phyloP scores from a whole-genome alignment of 1,140 invertebrate species.

The Condylostylus longicornis region DNA sequence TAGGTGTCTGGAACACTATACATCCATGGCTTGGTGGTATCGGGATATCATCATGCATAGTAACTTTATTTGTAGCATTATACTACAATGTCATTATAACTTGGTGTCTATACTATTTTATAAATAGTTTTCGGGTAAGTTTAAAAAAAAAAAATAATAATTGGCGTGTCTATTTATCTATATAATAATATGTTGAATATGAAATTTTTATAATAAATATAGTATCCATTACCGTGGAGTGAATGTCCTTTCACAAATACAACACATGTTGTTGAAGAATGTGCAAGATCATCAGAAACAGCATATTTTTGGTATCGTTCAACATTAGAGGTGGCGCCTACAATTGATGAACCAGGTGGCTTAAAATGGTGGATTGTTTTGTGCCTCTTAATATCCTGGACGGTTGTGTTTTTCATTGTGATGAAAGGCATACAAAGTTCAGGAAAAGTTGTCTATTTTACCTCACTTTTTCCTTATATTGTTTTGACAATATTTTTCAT shows the following conservation, averaged over 20 bases:
- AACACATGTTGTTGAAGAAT: slow-evolving; percentile 51
- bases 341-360: slow-evolving; percentile 65
- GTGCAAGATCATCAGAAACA: slow-evolving; percentile 66
- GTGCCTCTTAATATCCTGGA: slow-evolving; percentile 84
- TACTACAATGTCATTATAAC: slow-evolving; percentile 99
- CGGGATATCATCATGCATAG: slow-evolving; percentile 77
- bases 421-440: slow-evolving; percentile 97
- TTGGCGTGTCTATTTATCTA: too few relatives aligned
- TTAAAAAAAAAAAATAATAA: too few relatives aligned
- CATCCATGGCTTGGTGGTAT: slow-evolving; percentile 84
- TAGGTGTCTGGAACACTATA: slow-evolving; percentile 88
- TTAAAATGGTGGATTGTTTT: slow-evolving; percentile 91
- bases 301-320: slow-evolving; percentile 82
- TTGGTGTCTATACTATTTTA: slow-evolving; percentile 94
- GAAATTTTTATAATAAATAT: slow-evolving; percentile 33
- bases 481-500: slow-evolving; percentile 92
- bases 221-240: slow-evolving; percentile 70
- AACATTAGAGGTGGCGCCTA: slow-evolving; percentile 66
- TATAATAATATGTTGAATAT: too few relatives aligned
- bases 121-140: slow-evolving; percentile 72
- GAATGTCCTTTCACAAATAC: slow-evolving; percentile 60
- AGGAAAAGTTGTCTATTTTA: slow-evolving; percentile 95
- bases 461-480: slow-evolving; percentile 87
- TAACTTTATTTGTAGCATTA: slow-evolving; percentile 80
- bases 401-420: slow-evolving; percentile 89